Conservation (phyloP, 2,113 vertebrate species). For the Paradisaea rubra region DNA sequence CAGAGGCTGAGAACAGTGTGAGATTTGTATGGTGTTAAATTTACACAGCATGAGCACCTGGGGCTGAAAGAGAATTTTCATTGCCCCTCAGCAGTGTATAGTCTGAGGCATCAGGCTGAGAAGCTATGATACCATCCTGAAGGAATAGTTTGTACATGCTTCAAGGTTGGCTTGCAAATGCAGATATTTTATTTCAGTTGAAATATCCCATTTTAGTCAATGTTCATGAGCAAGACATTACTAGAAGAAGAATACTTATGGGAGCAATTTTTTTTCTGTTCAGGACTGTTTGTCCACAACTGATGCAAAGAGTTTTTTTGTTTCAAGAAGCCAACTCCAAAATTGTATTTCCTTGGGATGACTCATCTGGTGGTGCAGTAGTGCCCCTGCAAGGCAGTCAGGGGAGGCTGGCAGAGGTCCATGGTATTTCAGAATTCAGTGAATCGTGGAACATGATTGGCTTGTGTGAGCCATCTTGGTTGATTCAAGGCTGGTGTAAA, state of each 20-base stretch:
- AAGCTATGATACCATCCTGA: neutral
- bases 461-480: neutral
- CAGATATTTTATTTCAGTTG: neutral
- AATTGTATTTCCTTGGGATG: neutral
- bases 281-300: neutral
- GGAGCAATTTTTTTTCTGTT: neutral
- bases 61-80: neutral
- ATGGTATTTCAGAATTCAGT: neutral
- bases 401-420: neutral
- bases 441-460: neutral
- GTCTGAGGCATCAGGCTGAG: neutral
- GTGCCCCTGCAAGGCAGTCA: neutral
- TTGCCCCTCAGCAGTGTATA: neutral
- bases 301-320: neutral
- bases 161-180: neutral
- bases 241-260: neutral
- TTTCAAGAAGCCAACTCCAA: neutral
- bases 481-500: neutral
- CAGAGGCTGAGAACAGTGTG: neutral
- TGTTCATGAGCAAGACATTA: neutral
- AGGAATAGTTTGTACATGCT: neutral
- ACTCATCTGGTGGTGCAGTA: neutral
- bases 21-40: neutral
- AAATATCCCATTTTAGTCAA: neutral
- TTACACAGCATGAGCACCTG: neutral